These are phyloP conservation scores for Indicator maculatus DNA, from an alignment of 2,113 vertebrate genomes.

Conservation along the genomic window DNA sequence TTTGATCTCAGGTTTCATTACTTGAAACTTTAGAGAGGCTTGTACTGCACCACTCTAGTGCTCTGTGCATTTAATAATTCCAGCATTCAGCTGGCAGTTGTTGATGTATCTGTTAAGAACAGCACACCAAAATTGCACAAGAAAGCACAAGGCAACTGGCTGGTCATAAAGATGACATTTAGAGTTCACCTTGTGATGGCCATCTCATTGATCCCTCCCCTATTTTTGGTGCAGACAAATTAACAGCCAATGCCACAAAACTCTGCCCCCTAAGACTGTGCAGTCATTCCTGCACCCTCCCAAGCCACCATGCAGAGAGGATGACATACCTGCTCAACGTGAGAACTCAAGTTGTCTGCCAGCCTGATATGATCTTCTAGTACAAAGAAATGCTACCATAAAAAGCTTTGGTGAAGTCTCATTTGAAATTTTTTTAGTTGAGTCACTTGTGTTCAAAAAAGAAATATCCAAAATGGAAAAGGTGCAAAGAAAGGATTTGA, in stretches of 20 bases:
- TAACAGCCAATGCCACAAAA: not conserved
- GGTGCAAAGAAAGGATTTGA: not conserved
- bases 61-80: not conserved
- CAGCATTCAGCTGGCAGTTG: not conserved
- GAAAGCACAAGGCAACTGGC: not conserved
- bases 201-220: accelerated
- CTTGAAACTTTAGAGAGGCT: not conserved
- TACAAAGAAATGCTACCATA: not conserved
- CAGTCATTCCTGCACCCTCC: not conserved
- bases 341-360: not conserved
- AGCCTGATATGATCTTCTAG: not conserved
- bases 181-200: not conserved
- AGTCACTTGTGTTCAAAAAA: not conserved
- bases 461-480: not conserved
- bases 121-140: not conserved
- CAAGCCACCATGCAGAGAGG: not conserved
- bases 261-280: not conserved
- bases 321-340: not conserved
- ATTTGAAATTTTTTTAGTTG: not conserved
- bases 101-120: not conserved
- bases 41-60: not conserved
- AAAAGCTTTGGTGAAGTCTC: not conserved
- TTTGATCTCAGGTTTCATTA: conserved; percentile 2
- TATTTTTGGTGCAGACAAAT: not conserved
- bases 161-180: not conserved